Percentiles rank a stretch among this genome's conserved stretches.
These are phyloP conservation scores for Eubucco bourcierii DNA, from an alignment of 2,113 vertebrate genomes.

Conservation along the genomic window DNA sequence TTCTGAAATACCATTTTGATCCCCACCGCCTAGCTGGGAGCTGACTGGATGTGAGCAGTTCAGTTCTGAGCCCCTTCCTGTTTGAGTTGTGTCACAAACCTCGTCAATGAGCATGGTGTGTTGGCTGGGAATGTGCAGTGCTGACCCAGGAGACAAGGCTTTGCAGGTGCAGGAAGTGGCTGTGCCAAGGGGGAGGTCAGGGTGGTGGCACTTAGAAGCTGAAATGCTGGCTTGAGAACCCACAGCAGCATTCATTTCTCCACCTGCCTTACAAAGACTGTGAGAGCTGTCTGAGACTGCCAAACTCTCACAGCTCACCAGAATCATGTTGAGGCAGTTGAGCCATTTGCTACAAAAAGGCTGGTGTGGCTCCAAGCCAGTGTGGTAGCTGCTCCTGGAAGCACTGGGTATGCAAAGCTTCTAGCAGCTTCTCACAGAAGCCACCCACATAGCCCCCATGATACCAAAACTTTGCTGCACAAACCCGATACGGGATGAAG, in stretches of 20 bases:
- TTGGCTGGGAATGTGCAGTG: not conserved
- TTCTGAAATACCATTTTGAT: not conserved
- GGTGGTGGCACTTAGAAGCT: not conserved
- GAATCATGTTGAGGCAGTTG: not conserved
- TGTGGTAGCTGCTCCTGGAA: not conserved
- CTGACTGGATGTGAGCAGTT: not conserved
- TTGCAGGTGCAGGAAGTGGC: conserved; percentile 28
- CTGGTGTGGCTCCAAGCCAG: not conserved
- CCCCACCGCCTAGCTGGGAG: not conserved
- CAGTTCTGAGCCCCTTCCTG: rapidly evolving
- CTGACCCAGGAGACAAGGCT: not conserved
- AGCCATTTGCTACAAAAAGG: not conserved
- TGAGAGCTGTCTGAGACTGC: not conserved
- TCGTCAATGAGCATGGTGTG: not conserved
- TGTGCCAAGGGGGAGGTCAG: not conserved
- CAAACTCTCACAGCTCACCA: not conserved
- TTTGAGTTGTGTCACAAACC: not conserved
- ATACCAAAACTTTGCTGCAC: not conserved
- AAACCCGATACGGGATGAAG: not conserved
- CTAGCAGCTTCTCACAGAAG: too few relatives aligned
- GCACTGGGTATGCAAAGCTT: not conserved
- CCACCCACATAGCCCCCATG: too few relatives aligned
- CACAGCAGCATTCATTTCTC: not conserved
- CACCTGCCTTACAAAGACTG: not conserved
- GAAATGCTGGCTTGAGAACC: not conserved